These are phyloP conservation scores for Dicaeum eximium DNA, from an alignment of 2,113 vertebrate genomes.

Conservation along the genomic window DNA sequence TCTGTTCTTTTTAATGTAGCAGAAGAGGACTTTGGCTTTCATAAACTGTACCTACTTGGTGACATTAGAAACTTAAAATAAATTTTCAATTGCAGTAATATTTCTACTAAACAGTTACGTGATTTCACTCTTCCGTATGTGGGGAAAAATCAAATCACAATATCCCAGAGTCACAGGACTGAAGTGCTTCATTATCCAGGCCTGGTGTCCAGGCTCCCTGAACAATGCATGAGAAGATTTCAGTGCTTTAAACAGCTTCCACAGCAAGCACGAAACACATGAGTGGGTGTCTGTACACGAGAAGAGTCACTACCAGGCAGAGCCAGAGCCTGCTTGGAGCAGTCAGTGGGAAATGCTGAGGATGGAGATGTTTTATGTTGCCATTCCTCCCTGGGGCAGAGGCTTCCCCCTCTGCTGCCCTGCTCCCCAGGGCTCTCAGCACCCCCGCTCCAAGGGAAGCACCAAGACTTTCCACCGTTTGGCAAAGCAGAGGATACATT, in stretches of 20 bases:
- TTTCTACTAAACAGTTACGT: slow-evolving; percentile 16
- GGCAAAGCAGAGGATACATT: not conserved
- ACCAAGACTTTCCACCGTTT: not conserved
- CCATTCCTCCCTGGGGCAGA: not conserved
- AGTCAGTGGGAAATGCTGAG: accelerated
- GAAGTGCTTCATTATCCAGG: not conserved
- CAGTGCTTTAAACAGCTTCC: not conserved
- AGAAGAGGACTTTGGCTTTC: slow-evolving; percentile 53
- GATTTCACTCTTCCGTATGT: not conserved
- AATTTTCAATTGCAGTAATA: slow-evolving; percentile 48
- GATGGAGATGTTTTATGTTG: not conserved
- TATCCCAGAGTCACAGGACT: not conserved
- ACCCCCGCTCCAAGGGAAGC: not conserved
- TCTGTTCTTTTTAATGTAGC: slow-evolving; percentile 56
- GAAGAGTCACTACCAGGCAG: not conserved
- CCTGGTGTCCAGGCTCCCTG: not conserved
- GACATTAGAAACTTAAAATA: slow-evolving; percentile 60
- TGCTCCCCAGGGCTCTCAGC: not conserved
- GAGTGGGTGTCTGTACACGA: not conserved
- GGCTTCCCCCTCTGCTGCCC: not conserved
- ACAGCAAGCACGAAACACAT: not conserved
- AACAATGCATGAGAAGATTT: not conserved
- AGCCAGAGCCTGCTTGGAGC: not conserved
- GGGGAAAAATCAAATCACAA: not conserved
- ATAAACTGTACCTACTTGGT: slow-evolving; percentile 49